Conservation (phyloP, 1,140 invertebrate genomes). For the Drosophila albomicans region DNA sequence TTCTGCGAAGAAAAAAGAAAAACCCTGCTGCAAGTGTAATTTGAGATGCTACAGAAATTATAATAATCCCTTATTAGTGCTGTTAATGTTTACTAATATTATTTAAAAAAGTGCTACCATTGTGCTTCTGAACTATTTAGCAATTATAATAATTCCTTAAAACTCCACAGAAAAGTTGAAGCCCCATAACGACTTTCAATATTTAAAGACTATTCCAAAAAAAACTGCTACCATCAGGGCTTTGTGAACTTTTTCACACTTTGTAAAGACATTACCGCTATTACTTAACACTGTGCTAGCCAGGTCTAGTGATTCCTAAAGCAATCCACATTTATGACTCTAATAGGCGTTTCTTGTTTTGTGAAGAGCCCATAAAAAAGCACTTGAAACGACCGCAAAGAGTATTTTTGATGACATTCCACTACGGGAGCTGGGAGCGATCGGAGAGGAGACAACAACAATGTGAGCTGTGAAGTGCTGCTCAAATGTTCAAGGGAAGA, state of each 20-base stretch:
- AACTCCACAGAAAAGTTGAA: background rate
- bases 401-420: conserved; percentile 28
- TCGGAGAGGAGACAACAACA: conserved; percentile 13
- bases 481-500: conserved; percentile 4
- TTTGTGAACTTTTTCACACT: background rate
- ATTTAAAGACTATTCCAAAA: too few relatives aligned
- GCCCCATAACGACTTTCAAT: too few relatives aligned
- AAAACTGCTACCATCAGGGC: too few relatives aligned
- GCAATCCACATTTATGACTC: conserved; percentile 19
- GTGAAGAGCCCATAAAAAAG: conserved; percentile 43
- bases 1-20: background rate
- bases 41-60: background rate
- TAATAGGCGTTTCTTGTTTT: background rate
- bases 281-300: conserved; percentile 4
- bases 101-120: too few relatives aligned
- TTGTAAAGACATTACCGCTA: background rate
- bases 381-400: conserved; percentile 39
- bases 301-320: conserved; percentile 6
- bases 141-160: background rate
- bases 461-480: conserved; percentile 1
- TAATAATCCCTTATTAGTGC: too few relatives aligned
- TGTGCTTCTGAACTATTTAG: too few relatives aligned
- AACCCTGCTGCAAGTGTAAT: background rate
- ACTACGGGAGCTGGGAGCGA: background rate
- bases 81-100: too few relatives aligned